Base-by-base conservation (phyloP, 2,888 invertebrate species). In the Pseudococcus jackbeardsleyi region DNA sequence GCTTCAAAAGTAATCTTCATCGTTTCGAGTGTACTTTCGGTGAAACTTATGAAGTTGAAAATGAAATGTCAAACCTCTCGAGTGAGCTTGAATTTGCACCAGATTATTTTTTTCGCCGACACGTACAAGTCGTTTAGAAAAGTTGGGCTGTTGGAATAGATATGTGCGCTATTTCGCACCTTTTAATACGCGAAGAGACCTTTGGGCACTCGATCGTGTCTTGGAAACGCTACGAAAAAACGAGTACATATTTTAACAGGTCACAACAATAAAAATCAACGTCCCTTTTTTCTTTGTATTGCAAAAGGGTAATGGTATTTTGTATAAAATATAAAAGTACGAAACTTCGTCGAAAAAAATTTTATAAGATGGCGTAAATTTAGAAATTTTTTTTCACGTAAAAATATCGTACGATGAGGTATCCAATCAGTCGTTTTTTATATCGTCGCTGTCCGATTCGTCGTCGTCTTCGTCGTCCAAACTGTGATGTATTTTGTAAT, bases 391-490 rank as follows among this genome's bases (percentile, higher is more conserved):
- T 59, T 59, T 59, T 59, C 19, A 7, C 19, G 5, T 72, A 72
- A 72, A 72, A 72, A 33, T 72, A 59, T 72, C 68, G 11, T 33
- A 33, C 19, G 22, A 64, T 9, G 64, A 9, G 77, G 17, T 6
- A 42, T n/a, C 42, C 79, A 11, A 79, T 79, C 79, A 79, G 79
- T 79, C 79, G 46, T 79, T 79, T 79, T 79, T 79, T 17, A 17
- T 84, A 46, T 86, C 86, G 12, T 86, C 86, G 68, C 86, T 46
- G 46, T 68, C 68, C 46, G 64, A 64, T 68, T 64, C 64, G 39
- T 86, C 86, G 68, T 86, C 86, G 39, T 85, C 85, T 15, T 85
- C 85, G 64, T 85, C 85, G 54, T 86, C 86, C 7, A 64, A 72
- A 15, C 42, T 39, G 33, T 59, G 42, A 6, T 33, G 26, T 33